These are phyloP conservation scores for Diadophis punctatus DNA, from an alignment of 2,113 vertebrate species.

Conservation along the genomic window DNA sequence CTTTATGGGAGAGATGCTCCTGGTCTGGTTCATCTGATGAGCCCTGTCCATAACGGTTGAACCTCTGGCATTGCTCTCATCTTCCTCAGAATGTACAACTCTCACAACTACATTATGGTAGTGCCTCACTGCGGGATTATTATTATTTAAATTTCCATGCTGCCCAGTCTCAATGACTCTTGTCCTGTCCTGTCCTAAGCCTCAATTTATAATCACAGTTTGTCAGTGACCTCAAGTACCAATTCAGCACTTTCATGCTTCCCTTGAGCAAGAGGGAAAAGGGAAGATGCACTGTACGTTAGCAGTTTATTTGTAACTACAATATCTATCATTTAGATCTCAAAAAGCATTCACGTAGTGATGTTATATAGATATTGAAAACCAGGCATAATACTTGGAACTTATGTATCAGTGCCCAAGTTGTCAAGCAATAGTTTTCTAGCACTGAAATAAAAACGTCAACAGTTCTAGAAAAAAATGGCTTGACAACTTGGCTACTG, in stretches of 20 bases:
- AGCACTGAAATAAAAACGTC: not conserved
- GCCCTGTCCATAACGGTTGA: not conserved
- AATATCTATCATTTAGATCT: not conserved
- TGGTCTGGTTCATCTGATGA: not conserved
- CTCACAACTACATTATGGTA: not conserved
- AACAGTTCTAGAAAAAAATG: not conserved
- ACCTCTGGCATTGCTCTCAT: not conserved
- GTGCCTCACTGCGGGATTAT: not conserved
- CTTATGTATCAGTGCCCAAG: not conserved
- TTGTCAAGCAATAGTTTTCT: not conserved
- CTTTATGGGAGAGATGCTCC: not conserved
- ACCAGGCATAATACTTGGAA: not conserved
- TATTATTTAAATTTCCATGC: not conserved
- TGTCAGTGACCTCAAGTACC: not conserved
- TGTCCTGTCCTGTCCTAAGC: not conserved
- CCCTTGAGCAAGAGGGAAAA: not conserved
- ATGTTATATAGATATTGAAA: not conserved
- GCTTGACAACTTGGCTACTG: not conserved
- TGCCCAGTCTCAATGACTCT: not conserved
- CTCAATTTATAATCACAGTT: not conserved
- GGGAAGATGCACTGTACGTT: not conserved
- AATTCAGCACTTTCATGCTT: not conserved
- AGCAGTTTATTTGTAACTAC: not conserved
- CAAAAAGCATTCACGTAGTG: not conserved
- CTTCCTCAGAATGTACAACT: not conserved